phyloP scores from a whole-genome alignment of 2,888 invertebrate genomes.

The Hedychridium roseum region DNA sequence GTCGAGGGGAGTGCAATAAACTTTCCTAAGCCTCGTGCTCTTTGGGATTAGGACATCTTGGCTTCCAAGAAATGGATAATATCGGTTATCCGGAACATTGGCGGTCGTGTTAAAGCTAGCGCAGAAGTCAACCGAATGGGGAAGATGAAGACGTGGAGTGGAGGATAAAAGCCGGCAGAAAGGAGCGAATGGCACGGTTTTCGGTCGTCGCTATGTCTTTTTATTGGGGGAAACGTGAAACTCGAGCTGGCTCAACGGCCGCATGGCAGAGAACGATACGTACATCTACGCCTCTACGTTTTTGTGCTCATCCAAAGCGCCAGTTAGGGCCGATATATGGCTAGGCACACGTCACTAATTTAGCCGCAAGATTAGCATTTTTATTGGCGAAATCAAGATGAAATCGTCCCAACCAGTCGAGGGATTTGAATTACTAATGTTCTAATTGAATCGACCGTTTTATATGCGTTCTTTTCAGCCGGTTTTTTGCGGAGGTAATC shows the following conservation, averaged over 20 bases:
- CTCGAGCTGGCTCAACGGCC: slow-evolving; percentile 19
- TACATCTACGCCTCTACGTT: slow-evolving; percentile 2
- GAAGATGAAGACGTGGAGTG: slow-evolving; percentile 27
- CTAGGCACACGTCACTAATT: slow-evolving; percentile 23
- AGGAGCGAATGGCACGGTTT: slow-evolving; percentile 24
- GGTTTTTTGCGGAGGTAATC: too few species aligned
- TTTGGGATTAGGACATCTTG: slow-evolving; percentile 1
- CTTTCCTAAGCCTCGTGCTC: slow-evolving; percentile 3
- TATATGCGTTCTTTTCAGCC: too few species aligned
- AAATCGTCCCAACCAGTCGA: too few species aligned
- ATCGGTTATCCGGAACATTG: too few species aligned
- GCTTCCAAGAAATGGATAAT: slow-evolving; percentile 8
- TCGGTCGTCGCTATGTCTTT: slow-evolving; percentile 17
- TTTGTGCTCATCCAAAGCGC: slow-evolving; percentile 9
- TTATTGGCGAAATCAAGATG: too few species aligned
- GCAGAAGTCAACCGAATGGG: slow-evolving; percentile 5
- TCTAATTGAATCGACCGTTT: too few species aligned
- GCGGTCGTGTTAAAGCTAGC: too few species aligned
- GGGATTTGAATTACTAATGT: too few species aligned
- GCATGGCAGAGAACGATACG: too few species aligned
- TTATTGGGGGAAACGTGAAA: slow-evolving; percentile 22
- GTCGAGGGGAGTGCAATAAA: too few species aligned
- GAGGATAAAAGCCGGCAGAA: slow-evolving; percentile 17
- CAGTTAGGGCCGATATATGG: slow-evolving; percentile 14
- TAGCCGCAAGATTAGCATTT: slow-evolving; percentile 12